Conservation (phyloP, 2,113 vertebrate species). For the Callionymus lyra region DNA sequence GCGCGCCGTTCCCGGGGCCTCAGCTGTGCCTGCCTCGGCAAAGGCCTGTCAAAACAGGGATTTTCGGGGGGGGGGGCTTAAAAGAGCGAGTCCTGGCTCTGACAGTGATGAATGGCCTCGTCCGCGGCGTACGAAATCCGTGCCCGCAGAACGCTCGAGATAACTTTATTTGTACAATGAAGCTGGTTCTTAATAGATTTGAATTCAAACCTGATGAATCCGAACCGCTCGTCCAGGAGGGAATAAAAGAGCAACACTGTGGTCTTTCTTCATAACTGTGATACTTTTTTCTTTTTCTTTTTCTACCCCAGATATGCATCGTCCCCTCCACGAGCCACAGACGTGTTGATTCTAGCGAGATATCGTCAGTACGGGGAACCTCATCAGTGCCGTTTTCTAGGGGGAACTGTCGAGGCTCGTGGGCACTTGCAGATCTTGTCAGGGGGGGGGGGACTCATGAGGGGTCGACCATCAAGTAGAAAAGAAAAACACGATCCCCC, state of each 20-base stretch:
- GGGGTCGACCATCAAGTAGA: constrained; percentile 47
- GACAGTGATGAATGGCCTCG: constrained; percentile 85
- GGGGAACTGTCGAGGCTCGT: constrained; percentile 10
- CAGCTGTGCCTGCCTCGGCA: constrained; percentile 60
- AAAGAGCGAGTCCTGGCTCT: constrained; percentile 71
- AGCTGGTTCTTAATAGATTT: constrained; percentile 38
- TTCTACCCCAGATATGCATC: background rate
- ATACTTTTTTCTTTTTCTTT: constrained; percentile 33
- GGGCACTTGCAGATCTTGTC: constrained; percentile 49
- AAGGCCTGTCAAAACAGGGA: constrained; percentile 84
- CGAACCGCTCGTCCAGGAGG: constrained; percentile 11
- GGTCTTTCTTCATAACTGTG: constrained; percentile 32
- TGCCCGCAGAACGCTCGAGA: constrained; percentile 66
- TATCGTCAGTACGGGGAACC: background rate
- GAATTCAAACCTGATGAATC: constrained; percentile 15
- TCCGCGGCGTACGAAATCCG: constrained; percentile 77
- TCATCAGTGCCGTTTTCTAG: no score
- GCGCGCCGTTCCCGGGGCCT: constrained; percentile 35
- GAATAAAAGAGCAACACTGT: constrained; percentile 35
- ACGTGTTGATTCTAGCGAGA: background rate
- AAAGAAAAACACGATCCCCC: constrained; percentile 37
- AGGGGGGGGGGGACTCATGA: constrained; percentile 31
- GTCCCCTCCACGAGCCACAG: background rate
- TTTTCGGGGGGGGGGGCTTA: constrained; percentile 59
- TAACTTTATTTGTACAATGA: constrained; percentile 57